phyloP scores from a whole-genome alignment of 1,140 invertebrate species.

The Rhagoletis pomonella region DNA sequence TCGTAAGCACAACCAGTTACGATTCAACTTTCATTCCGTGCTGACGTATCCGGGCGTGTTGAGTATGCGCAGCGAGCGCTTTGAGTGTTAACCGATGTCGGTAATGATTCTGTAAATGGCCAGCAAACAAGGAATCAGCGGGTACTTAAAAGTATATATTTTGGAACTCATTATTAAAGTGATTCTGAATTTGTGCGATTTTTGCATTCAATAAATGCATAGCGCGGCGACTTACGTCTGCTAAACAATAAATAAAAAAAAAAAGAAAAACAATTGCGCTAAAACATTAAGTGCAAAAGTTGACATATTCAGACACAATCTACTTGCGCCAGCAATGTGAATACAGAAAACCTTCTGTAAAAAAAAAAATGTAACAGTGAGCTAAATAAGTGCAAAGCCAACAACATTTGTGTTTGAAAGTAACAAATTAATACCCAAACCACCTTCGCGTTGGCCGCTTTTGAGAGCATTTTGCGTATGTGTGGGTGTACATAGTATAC shows the following conservation, averaged over 20 bases:
- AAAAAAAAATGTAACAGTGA: slow-evolving; percentile 8
- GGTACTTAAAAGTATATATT: neutral
- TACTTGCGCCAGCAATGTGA: neutral
- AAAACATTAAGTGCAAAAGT: too few relatives aligned
- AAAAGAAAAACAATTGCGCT: slow-evolving; percentile 6
- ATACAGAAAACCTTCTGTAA: neutral
- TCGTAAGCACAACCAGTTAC: slow-evolving; percentile 70
- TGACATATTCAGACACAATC: neutral
- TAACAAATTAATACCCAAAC: slow-evolving; percentile 35
- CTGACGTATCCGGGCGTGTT: slow-evolving; percentile 65
- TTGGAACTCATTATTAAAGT: neutral
- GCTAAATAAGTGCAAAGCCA: slow-evolving; percentile 37
- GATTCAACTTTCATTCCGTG: slow-evolving; percentile 73
- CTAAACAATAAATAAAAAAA: slow-evolving; percentile 9
- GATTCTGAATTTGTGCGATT: neutral
- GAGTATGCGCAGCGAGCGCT: slow-evolving; percentile 53
- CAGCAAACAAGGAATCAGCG: neutral
- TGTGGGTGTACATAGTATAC: slow-evolving; percentile 34
- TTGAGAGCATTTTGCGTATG: neutral
- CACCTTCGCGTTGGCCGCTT: neutral
- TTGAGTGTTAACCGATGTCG: slow-evolving; percentile 32
- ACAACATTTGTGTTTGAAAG: neutral
- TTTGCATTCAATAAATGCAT: neutral
- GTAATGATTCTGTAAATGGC: neutral
- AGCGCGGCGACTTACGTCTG: too few relatives aligned